These are phyloP conservation scores for Crotalus horridus DNA, from an alignment of 2,113 vertebrate genomes.

Conservation along the genomic window DNA sequence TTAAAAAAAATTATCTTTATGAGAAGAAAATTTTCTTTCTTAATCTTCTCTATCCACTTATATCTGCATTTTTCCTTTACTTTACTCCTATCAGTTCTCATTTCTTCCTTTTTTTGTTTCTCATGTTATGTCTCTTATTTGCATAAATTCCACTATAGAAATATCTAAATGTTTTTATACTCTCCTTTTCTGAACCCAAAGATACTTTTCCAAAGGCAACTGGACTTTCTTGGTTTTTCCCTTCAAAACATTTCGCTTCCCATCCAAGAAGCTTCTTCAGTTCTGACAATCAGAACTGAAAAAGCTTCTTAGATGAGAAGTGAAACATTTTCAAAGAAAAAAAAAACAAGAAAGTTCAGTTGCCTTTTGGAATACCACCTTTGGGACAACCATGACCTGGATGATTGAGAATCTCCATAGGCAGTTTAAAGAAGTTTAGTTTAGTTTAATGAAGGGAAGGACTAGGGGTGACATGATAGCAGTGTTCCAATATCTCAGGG, in stretches of 20 bases:
- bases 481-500: too few species aligned
- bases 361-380: not conserved
- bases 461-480: too few species aligned
- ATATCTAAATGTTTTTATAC: too few species aligned
- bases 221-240: not conserved
- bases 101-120: not conserved
- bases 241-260: not conserved
- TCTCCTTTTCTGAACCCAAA: not conserved
- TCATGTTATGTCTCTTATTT: not conserved
- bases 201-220: not conserved
- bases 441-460: too few species aligned
- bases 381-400: not conserved
- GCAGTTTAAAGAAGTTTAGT: too few species aligned
- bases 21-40: not conserved
- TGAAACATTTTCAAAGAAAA: not conserved
- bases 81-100: not conserved
- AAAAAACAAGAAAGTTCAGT: not conserved
- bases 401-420: not conserved
- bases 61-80: not conserved
- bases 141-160: not conserved
- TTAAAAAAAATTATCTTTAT: not conserved
- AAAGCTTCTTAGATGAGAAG: not conserved
- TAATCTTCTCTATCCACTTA: not conserved
- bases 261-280: not conserved
- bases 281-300: not conserved